Conservation (phyloP, 2,113 vertebrate species). For the Heterocephalus glaber region DNA sequence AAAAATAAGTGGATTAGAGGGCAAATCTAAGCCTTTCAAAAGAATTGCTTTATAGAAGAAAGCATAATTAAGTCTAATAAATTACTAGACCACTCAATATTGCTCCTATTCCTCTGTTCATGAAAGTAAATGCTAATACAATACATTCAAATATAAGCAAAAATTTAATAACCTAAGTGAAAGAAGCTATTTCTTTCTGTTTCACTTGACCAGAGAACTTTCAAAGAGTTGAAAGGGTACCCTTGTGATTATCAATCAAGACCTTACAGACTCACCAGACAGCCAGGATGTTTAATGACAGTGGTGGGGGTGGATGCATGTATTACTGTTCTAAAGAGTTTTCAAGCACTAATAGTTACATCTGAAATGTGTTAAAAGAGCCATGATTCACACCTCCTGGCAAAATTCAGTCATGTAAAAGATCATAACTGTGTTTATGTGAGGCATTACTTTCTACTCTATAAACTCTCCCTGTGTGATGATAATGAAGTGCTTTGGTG, state of each 20-base stretch:
- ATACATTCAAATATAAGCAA: neutral
- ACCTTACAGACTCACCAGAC: neutral
- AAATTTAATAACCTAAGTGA: neutral
- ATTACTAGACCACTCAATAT: neutral
- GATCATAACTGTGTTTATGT: neutral
- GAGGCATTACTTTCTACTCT: neutral
- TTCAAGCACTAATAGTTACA: neutral
- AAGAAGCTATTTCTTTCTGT: neutral
- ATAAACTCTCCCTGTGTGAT: neutral
- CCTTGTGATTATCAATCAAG: neutral
- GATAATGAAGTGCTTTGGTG: neutral
- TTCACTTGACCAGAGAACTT: neutral
- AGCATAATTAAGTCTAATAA: neutral
- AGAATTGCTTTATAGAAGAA: neutral
- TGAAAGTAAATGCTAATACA: neutral
- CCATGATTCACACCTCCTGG: neutral
- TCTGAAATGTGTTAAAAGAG: neutral
- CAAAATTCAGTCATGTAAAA: neutral
- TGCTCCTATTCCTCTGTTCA: neutral
- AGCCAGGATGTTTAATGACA: neutral
- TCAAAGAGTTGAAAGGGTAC: neutral
- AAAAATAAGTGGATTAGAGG: neutral
- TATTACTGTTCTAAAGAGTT: neutral
- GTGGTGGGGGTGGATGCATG: neutral
- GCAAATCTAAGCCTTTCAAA: slow-evolving; percentile 10